Percentiles rank a stretch among this genome's conserved stretches.
Conservation (phyloP, 2,797 vertebrate species). For the Smutsia temminckii region DNA sequence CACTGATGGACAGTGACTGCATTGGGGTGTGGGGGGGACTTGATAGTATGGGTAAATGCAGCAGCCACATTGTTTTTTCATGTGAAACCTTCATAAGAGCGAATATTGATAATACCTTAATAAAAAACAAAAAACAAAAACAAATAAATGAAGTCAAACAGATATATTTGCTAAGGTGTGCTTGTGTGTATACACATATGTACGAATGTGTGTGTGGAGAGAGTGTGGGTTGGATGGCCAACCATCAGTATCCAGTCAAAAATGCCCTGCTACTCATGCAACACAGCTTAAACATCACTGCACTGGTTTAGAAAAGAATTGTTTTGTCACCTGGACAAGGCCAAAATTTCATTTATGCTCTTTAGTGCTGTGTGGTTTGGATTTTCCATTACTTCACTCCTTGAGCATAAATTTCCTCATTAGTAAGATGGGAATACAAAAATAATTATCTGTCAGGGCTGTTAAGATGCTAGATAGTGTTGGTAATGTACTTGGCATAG, state of each 20-base stretch:
- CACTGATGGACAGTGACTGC: too few relatives aligned
- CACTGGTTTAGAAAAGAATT: background rate
- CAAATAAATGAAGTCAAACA: background rate
- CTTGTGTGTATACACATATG: background rate
- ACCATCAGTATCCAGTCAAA: background rate
- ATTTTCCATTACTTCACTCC: constrained; percentile 2
- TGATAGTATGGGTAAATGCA: too few relatives aligned
- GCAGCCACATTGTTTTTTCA: too few relatives aligned
- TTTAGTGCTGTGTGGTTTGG: background rate
- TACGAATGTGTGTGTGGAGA: background rate
- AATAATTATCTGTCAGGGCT: background rate
- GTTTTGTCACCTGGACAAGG: background rate
- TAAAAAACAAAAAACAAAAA: background rate
- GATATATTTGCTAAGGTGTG: background rate
- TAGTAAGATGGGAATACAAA: background rate
- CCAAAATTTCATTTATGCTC: background rate
- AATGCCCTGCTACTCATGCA: background rate
- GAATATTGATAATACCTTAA: too few relatives aligned
- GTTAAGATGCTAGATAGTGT: background rate
- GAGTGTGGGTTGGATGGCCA: background rate
- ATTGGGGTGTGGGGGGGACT: too few relatives aligned
- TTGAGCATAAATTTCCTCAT: background rate
- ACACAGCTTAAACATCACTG: background rate
- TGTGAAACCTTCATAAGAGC: too few relatives aligned
- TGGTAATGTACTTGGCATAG: background rate